Base-by-base conservation (phyloP, 2,888 invertebrate species). In the Idaea dimidiata region DNA sequence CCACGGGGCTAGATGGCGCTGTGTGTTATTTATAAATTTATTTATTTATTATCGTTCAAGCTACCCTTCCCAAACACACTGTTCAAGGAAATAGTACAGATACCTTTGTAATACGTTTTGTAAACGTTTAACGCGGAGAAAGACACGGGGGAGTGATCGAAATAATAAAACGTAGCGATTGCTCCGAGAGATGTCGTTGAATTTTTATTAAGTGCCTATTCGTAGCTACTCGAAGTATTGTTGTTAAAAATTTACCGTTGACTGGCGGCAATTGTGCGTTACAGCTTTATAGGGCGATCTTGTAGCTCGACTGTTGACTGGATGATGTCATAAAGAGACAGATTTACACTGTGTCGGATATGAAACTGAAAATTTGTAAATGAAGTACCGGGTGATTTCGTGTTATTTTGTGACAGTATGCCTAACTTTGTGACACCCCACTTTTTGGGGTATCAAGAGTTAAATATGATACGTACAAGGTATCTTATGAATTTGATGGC, bases 161-260 rank as follows among this genome's bases (percentile, higher is more conserved):
- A 77, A 75, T 73, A 75, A 76, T 74, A 77, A 75, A 73, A 69
- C 14, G 65, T 61, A 59, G 67, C 75, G 74, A 82, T 82, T 77
- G 79, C 77, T 69, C 72, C 67, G 70, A 43, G 74, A 70, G 70
- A 69, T 72, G 63, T 72, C 76, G 74, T 79, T 75, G 80, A 81
- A 81, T 80, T 82, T 82, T 83, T 84, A 83, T 84, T 78, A 82
- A 83, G 79, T 81, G 75, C 75, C 79, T 71, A 79, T 81, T 84
- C 73, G 70, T 74, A 67, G 77, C 74, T 73, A 78, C 77, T 78
- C 74, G 68, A 69, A 75, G 72, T 72, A 71, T 67, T 72, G 77
- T 67, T 79, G 75, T 83, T 79, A 83, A 85, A 84, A 84, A 82
- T 78, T 80, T 81, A 82, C 17, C 82, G 81, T 76, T 72, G 72